Conservation (phyloP, 2,888 invertebrate species). For the Pristionchus mayeri region DNA sequence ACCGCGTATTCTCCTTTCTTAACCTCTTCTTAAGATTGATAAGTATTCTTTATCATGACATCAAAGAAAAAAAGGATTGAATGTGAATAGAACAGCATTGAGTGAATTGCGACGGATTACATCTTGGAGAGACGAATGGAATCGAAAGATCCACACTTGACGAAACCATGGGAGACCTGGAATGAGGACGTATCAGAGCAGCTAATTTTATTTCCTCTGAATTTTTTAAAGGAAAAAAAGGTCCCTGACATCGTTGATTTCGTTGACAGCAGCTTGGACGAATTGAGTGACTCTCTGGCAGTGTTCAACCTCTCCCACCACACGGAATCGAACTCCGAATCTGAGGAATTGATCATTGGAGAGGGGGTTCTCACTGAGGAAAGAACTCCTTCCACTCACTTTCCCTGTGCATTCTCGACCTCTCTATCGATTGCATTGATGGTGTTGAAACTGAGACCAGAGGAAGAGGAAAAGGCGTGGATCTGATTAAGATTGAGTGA, state of each 20-base stretch:
- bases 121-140: conserved; percentile 12
- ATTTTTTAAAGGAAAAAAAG: neutral
- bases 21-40: no score
- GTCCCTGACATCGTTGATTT: conserved; percentile 17
- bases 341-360: neutral
- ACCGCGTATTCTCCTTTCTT: no score
- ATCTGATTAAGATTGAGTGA: neutral
- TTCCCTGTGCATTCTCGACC: conserved; percentile 28
- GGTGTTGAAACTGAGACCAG: conserved; percentile 25
- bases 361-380: no score
- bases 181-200: neutral
- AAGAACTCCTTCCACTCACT: no score
- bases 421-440: conserved; percentile 31
- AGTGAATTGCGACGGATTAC: no score
- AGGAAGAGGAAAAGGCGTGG: conserved; percentile 7
- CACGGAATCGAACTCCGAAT: conserved; percentile 44
- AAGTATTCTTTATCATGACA: no score
- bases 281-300: conserved; percentile 41
- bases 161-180: conserved; percentile 20
- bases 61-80: no score
- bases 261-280: conserved; percentile 16
- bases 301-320: conserved; percentile 24
- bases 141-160: conserved; percentile 31
- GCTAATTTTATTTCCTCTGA: neutral
- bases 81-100: no score